Base-by-base conservation (phyloP, 2,888 invertebrate genomes). In the Scelioninae gen. 1 region DNA sequence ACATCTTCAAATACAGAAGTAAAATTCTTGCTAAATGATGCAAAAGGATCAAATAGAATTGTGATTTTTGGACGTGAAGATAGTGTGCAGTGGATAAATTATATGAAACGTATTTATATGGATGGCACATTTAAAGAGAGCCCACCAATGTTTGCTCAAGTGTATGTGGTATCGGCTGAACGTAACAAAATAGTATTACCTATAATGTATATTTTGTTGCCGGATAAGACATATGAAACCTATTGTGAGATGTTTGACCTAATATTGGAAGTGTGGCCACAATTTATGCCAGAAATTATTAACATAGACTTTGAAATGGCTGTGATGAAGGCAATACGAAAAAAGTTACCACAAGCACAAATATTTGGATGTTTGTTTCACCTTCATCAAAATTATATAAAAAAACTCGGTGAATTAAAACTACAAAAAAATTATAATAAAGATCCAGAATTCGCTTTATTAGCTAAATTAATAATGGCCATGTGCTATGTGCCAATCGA, bases 61-160 rank as follows among this genome's bases (percentile, higher is more conserved):
- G 3, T 56, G 6, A 29, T 60, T 16, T 43, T 60, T 60, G 60
- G 60, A n/a, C 16, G 60, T 10, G 43, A 60, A 11, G 43, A 60
- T 23, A 23, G 16, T 60, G 11, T 10, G 10, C 10, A 3, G 13
- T 60, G 60, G 43, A n/a, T 23, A n/a, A 49, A 49, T 9, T 8
- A 49, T 23, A n/a, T 49, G 7, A 49, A 49, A 8, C 15, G 8
- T 8, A 34, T 55, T 10, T 55, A 32, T 23, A 55, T 55, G 55
- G 55, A 55, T 23, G 55, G 55, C 13, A 55, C 55, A 13, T 55
- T 55, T 13, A 32, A 13, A 13, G 55, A 55, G 34, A 13, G 32
- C 7, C 55, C 55, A 13, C 55, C 55, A 32, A 13, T 34, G 13
- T 55, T 32, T 34, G 9, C 15, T 11, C 40, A 58, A 40, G n/a